Evolutionary conservation across 30 jellyfish, hydroid and myxozoan genomes (phyloP).

Genomic region (Rhopilema esculentum): DNA sequence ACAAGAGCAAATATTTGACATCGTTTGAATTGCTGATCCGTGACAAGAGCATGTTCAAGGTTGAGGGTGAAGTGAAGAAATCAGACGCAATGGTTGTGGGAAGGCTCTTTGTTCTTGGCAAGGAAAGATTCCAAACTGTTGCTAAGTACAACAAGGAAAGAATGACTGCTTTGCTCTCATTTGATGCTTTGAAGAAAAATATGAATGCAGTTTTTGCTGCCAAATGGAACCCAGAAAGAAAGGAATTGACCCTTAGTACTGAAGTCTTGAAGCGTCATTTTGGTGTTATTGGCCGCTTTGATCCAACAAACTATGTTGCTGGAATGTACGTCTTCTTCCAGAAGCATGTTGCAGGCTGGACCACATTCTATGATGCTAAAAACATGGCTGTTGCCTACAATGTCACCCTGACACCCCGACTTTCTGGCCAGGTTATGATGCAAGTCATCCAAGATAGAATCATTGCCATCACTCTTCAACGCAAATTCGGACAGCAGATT

Average conservation of each 20-base stretch:
- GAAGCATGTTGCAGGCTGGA: constrained; percentile 75
- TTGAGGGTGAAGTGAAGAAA: constrained; percentile 51
- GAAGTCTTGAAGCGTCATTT: constrained; percentile 56
- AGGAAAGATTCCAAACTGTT: constrained; percentile 74
- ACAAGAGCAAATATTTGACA: constrained; percentile 31
- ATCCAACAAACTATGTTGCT: constrained; percentile 56
- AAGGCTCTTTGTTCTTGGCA: constrained; percentile 58
- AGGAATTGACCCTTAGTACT: constrained; percentile 75
- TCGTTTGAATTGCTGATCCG: constrained; percentile 49
- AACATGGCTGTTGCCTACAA: constrained; percentile 81
- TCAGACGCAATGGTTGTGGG: constrained; percentile 37
- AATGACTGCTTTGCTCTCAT: constrained; percentile 51
- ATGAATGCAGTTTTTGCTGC: constrained; percentile 81
- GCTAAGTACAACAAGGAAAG: constrained; percentile 73
- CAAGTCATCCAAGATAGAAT: constrained; percentile 81
- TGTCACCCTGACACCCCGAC: constrained; percentile 82
- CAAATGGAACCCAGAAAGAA: constrained; percentile 62
- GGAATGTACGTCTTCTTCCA: constrained; percentile 80
- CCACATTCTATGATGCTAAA: constrained; percentile 61
- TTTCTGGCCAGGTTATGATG: constrained; percentile 74
- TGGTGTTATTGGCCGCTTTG: constrained; percentile 86
- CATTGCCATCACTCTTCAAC: constrained; percentile 76
- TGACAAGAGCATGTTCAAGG: constrained; percentile 47
- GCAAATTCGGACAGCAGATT: constrained; percentile 65
- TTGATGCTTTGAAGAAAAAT: constrained; percentile 75